Evolutionary conservation across 1,140 invertebrate species (phyloP).

Genomic region (Lepidurus packardi): DNA sequence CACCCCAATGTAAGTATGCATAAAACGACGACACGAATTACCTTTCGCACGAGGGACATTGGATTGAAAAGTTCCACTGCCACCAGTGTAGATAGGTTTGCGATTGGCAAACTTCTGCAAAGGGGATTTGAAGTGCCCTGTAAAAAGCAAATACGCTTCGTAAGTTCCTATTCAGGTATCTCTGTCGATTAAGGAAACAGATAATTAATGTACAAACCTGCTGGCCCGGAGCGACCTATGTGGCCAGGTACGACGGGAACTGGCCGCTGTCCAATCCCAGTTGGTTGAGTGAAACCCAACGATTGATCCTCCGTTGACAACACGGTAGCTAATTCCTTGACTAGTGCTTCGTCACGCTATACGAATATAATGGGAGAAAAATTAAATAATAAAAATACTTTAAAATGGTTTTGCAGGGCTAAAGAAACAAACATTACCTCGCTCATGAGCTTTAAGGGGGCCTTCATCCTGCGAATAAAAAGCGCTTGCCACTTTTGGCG

Average conservation of each 20-base stretch:
- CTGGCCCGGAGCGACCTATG: background rate
- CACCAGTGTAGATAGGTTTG: background rate
- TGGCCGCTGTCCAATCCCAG: background rate
- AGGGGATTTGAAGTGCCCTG: background rate
- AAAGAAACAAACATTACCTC: background rate
- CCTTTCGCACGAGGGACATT: background rate
- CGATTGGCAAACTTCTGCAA: background rate
- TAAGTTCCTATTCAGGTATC: background rate
- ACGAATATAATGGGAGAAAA: background rate
- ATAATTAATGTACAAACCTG: background rate
- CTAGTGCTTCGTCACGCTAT: background rate
- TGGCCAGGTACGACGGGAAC: conserved; percentile 2
- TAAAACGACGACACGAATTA: background rate
- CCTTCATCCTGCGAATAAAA: background rate
- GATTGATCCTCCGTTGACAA: background rate
- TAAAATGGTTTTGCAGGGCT: background rate
- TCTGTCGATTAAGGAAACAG: too few relatives aligned
- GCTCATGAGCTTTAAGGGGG: background rate
- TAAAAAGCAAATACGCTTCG: background rate
- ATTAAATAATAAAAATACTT: background rate
- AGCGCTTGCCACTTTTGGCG: conserved; percentile 30
- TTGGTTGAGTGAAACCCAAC: background rate
- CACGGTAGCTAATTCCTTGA: background rate
- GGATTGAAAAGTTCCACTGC: background rate
- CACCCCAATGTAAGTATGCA: too few relatives aligned